Evolutionary conservation across 2,888 invertebrate species (phyloP), one percentile per base, ranked within the genome.

Genomic region (Chalcis sispes): DNA sequence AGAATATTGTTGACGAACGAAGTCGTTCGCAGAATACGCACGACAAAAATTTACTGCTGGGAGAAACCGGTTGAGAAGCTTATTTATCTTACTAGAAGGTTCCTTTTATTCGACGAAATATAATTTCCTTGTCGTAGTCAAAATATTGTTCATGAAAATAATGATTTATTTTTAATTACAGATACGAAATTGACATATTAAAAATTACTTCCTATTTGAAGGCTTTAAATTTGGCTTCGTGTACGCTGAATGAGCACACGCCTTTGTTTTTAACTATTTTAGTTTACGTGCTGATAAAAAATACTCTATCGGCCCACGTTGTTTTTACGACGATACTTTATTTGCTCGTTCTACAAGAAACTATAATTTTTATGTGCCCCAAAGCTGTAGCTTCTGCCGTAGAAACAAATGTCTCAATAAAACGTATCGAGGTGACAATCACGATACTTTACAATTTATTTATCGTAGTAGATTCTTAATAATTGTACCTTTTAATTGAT

Each of bases 21-120:
- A 89, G 91, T 95, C 70, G 92, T 96, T 4, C 90, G 91, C 75
- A 95, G 95, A 0, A 95, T 96, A 81, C 92, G 94, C 83, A 94
- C 95, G 0, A 94, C 96, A 81, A 96, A 96, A 89, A 95, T 96
- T 94, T 96, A 95, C 83, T 93, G 95, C 1, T 96, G 96, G 93
- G 96, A 96, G 84, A 93, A 92, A 78, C 94, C 95, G 0, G 95
- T 95, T 82, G 92, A 93, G 66, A 90, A 91, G 72, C 88, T 94
- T 0, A 92, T 95, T 1, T 91, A 91, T 67, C 88, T 90, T 69
- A 90, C 94, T 13, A 89, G 95, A 86, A 92, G 91, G 94, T 95
- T 89, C 83, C 88, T 61, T 25, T n/a, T 48, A 15, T 48, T 2
- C 10, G 0, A n/a, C n/a, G 5, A 5, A 5, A n/a, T 8, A 48